A percentile compares a stretch with the other conserved stretches of the same genome.
phyloP scores from a whole-genome alignment of 1,140 invertebrate species.

The Zaprionus gabonicus region DNA sequence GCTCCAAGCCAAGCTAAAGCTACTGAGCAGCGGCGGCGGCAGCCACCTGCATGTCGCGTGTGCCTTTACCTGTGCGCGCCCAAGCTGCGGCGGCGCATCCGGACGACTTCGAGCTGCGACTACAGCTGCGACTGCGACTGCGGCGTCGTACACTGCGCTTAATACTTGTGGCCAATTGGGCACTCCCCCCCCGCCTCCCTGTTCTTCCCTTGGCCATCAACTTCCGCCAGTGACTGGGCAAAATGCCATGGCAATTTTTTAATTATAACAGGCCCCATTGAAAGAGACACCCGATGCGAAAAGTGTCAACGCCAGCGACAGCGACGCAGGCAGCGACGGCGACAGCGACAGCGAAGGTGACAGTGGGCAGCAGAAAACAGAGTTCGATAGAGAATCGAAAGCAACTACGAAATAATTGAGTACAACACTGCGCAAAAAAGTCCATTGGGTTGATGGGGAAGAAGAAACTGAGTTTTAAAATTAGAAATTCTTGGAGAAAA shows the following conservation, averaged over 20 bases:
- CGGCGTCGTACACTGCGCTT: constrained; percentile 62
- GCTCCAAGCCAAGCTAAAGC: constrained; percentile 30
- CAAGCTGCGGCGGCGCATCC: constrained; percentile 58
- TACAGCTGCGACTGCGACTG: constrained; percentile 24
- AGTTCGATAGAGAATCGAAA: constrained; percentile 8
- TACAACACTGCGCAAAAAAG: background rate
- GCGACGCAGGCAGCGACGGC: constrained; percentile 45
- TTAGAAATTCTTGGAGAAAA: too few species aligned
- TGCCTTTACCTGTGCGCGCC: constrained; percentile 58
- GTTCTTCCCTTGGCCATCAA: background rate
- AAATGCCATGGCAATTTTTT: constrained; percentile 67
- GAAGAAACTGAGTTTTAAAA: too few species aligned
- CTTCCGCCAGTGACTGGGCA: constrained; percentile 52
- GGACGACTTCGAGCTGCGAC: constrained; percentile 42
- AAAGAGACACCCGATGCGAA: constrained; percentile 42
- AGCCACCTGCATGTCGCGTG: constrained; percentile 67
- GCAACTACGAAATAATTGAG: constrained; percentile 9
- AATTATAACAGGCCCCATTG: constrained; percentile 65
- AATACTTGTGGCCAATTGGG: constrained; percentile 57
- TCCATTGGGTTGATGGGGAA: background rate
- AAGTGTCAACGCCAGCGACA: constrained; percentile 63
- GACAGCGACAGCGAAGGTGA: constrained; percentile 41
- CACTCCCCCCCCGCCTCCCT: constrained; percentile 6
- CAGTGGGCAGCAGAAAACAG: background rate
- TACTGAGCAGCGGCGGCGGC: constrained; percentile 43